Evolutionary conservation across 2,888 invertebrate genomes (phyloP).

Genomic region (Tridacna gigas): DNA sequence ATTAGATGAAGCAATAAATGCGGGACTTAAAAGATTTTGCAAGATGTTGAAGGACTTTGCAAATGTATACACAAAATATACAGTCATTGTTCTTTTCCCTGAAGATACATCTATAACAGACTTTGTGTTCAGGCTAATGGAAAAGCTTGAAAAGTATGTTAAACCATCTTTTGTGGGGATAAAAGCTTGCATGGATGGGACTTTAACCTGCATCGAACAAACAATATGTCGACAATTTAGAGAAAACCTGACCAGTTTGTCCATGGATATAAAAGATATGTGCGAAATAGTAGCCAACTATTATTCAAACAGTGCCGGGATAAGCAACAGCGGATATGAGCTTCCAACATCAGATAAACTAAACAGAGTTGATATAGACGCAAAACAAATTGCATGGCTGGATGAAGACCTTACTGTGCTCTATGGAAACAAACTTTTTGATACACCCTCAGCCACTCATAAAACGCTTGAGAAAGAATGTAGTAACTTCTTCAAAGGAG

Average conservation of each 20-base stretch:
- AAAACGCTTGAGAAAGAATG: slow-evolving; percentile 41
- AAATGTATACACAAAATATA: too few relatives aligned
- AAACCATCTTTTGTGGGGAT: too few relatives aligned
- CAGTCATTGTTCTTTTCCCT: too few relatives aligned
- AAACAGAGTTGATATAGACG: slow-evolving; percentile 10
- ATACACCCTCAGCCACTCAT: background rate
- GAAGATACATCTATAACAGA: too few relatives aligned
- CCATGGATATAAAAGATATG: background rate
- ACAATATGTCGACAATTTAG: background rate
- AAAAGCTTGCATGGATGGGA: too few relatives aligned
- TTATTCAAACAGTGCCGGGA: background rate
- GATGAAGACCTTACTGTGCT: slow-evolving; percentile 61
- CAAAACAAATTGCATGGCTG: slow-evolving; percentile 48
- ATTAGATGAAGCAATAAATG: slow-evolving; percentile 13
- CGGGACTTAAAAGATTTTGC: too few relatives aligned
- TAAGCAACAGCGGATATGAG: background rate
- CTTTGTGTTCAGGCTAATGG: too few relatives aligned
- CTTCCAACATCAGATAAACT: slow-evolving; percentile 18
- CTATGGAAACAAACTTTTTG: slow-evolving; percentile 42
- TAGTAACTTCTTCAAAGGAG: slow-evolving; percentile 61
- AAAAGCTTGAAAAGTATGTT: too few relatives aligned
- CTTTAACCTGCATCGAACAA: background rate
- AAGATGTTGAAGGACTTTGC: too few relatives aligned
- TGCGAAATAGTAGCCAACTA: background rate
- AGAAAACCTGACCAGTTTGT: background rate